Evolutionary conservation across 2,113 vertebrate genomes (phyloP).

Genomic region (Circaetus gallicus): DNA sequence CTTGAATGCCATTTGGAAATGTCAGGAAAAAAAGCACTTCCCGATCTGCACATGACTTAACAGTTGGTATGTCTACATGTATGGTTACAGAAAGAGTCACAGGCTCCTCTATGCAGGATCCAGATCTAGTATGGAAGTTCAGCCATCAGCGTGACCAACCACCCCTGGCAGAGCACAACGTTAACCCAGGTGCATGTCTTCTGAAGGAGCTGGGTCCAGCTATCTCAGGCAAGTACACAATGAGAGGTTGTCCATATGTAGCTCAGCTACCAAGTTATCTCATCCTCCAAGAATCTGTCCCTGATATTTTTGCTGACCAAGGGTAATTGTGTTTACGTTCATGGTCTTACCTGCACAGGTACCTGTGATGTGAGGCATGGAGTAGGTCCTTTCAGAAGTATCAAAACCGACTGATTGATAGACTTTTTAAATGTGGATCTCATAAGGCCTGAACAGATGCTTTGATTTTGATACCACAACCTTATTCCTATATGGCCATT

Average conservation of each 20-base stretch:
- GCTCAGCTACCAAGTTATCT: neutral
- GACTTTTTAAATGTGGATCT: neutral
- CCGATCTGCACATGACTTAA: neutral
- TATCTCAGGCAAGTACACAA: neutral
- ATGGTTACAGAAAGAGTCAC: neutral
- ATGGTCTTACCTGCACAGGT: neutral
- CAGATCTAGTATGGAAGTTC: neutral
- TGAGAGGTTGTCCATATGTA: neutral
- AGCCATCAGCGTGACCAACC: neutral
- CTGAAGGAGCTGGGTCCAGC: neutral
- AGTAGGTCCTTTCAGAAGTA: neutral
- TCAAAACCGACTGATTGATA: neutral
- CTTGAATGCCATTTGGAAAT: neutral
- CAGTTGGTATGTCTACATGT: rapidly evolving
- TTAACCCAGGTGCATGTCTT: rapidly evolving
- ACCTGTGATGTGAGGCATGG: neutral
- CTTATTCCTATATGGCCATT: neutral
- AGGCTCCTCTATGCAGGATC: neutral
- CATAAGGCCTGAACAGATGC: neutral
- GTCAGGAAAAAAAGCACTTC: neutral
- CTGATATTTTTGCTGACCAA: neutral
- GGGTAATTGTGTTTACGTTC: rapidly evolving
- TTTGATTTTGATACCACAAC: neutral
- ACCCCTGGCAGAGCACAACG: rapidly evolving
- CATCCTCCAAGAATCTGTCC: neutral